Evolutionary conservation across 2,113 vertebrate species (phyloP), one percentile per base, ranked within the genome.

Genomic region (Sylvia atricapilla): DNA sequence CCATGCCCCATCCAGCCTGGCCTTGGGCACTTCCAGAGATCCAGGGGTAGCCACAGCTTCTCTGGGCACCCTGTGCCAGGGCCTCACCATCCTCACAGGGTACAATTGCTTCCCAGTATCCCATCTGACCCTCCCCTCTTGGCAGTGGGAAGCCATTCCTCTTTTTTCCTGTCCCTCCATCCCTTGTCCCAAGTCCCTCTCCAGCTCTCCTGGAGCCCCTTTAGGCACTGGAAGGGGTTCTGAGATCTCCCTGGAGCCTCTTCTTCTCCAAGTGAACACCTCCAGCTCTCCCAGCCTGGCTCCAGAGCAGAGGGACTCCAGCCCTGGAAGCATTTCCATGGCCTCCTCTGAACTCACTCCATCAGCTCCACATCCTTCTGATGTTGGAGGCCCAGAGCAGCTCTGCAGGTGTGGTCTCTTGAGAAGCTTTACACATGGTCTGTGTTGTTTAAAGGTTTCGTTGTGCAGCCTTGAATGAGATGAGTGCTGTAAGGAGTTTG

Each of bases 1-100:
- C 20, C 43, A 59, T 47, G 20, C 27, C 44, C 11, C 0, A 2
- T 39, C 21, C 28, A 49, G 0, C 1, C 21, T 49, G 56, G 15
- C n/a, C 35, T 39, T 49, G 44, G 56, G 25, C n/a, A 19, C n/a
- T 33, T 7, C 12, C 28, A 49, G 28, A 44, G 28, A 62, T 39
- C 33, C 43, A 35, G 27, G 20, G 27, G n/a, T 43, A 30, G 27
- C n/a, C 73, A 60, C 56, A 76, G 41, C 56, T 76, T 11, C 56
- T 49, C 44, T 76, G 56, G n/a, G n/a, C 20, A 47, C 3, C 33
- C n/a, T 76, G 44, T 60, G 27, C 73, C n/a, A 31, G n/a, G 27
- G 16, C 12, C 56, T 79, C 15, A 1, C 12, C 74, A 30, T 31
- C 31, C 15, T 55, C 39, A 11, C 31, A 66, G 20, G 49, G 19